Evolutionary conservation across 2,113 vertebrate species (phyloP).

Genomic region (Podarcis cretensis): DNA sequence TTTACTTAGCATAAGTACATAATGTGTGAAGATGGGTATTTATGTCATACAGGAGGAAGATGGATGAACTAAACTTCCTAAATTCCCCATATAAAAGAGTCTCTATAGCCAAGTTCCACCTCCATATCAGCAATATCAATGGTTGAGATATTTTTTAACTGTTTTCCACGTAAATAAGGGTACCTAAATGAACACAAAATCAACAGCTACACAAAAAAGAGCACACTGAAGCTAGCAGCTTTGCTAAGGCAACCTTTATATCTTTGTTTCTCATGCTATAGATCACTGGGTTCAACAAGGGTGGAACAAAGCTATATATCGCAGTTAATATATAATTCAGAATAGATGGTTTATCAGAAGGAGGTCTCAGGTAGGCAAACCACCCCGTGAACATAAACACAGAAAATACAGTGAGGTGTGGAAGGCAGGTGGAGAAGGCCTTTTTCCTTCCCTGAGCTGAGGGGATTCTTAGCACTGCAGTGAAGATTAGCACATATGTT

Average conservation of each 20-base stretch:
- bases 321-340: not conserved
- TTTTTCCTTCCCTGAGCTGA: not conserved
- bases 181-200: no score
- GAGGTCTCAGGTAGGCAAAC: not conserved
- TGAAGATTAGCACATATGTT: not conserved
- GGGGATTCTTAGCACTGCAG: not conserved
- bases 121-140: no score
- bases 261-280: constrained; percentile 3
- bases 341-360: not conserved
- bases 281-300: not conserved
- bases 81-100: no score
- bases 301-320: not conserved
- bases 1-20: no score
- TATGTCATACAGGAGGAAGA: no score
- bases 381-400: not conserved
- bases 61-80: no score
- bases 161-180: no score
- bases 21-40: no score
- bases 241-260: not conserved
- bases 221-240: not conserved
- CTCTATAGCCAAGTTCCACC: no score
- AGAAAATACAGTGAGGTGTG: not conserved
- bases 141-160: no score
- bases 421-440: not conserved
- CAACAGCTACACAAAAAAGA: no score